Base-by-base conservation (phyloP, 2,113 vertebrate genomes). In the Phalacrocorax carbo region DNA sequence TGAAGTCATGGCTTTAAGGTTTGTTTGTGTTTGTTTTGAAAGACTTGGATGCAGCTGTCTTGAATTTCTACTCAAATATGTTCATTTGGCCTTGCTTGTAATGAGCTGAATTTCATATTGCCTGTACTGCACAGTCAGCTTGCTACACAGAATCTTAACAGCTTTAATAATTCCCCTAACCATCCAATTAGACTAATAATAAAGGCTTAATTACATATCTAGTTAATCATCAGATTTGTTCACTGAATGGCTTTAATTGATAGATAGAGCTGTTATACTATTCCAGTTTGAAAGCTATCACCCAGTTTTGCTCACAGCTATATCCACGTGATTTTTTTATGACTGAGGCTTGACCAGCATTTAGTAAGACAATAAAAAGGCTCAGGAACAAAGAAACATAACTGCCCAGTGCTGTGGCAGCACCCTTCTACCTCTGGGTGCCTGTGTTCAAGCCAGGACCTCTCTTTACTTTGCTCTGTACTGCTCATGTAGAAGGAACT, bases 121-220 rank as follows among this genome's bases (percentile, higher is more conserved):
- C 90, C 94, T 94, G 65, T 95, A 95, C 93, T 93, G 86, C 82
- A 73, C 90, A 94, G 75, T 88, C 94, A 93, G 95, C 95, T 95
- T 91, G 87, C 97, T 96, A 95, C 93, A 93, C 82, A 89, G 96
- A 96, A 97, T 96, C 95, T 78, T 87, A 94, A 96, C 97, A 94
- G 97, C 93, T 94, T 97, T 93, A 97, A 95, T 97, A 96, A 97
- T 97, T 96, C 96, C 97, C 97, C 96, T 95, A 97, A 96, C 96
- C 97, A 90, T 97, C 97, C 97, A 97, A 95, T 97, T 97, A 98
- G 97, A 96, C 90, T 97, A 96, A 87, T 91, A 96, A 96, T 91
- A 91, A 97, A 97, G 93, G 89, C 97, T 98, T 96, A 97, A 97
- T 97, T 97, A 96, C 97, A 96, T 94, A 97, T 96, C 96, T 97